phyloP scores from a whole-genome alignment of 2,797 vertebrate genomes.

The Helicolenus hilgendorfi region DNA sequence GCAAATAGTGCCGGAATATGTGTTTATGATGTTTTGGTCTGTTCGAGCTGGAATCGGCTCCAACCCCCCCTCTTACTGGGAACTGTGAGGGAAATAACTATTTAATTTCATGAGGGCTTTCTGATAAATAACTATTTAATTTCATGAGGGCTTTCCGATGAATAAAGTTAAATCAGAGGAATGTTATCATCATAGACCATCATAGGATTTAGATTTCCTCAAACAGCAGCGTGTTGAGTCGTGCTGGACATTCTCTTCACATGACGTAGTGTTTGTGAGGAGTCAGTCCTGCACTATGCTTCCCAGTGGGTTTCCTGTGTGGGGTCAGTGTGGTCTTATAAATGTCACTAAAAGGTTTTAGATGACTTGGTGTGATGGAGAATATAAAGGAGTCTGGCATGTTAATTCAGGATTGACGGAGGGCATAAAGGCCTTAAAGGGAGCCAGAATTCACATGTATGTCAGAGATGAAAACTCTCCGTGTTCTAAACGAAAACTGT shows the following conservation, averaged over 20 bases:
- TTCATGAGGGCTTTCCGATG: not conserved
- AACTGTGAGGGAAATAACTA: not conserved
- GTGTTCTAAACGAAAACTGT: not conserved
- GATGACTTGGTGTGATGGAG: constrained; percentile 50
- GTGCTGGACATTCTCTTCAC: constrained; percentile 50
- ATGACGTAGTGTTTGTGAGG: constrained; percentile 52
- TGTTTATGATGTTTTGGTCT: too few relatives aligned
- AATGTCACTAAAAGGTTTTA: constrained; percentile 71
- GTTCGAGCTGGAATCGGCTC: too few relatives aligned
- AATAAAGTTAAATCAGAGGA: constrained; percentile 16
- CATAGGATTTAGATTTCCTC: constrained; percentile 32
- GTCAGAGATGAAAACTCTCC: constrained; percentile 35
- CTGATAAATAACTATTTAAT: not conserved
- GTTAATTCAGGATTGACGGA: constrained; percentile 33
- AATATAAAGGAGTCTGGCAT: constrained; percentile 18
- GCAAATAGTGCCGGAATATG: too few relatives aligned
- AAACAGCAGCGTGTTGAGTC: not conserved
- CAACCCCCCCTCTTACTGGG: not conserved
- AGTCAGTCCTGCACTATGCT: constrained; percentile 53
- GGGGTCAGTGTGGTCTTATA: constrained; percentile 72
- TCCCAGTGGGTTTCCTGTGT: constrained; percentile 38
- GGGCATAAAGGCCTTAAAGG: constrained; percentile 25
- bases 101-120: too few relatives aligned
- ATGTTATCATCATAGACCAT: not conserved
- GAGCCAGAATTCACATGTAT: constrained; percentile 34